These are phyloP conservation scores for Thymelicus acteon DNA, from an alignment of 2,888 invertebrate genomes.

Conservation along the genomic window DNA sequence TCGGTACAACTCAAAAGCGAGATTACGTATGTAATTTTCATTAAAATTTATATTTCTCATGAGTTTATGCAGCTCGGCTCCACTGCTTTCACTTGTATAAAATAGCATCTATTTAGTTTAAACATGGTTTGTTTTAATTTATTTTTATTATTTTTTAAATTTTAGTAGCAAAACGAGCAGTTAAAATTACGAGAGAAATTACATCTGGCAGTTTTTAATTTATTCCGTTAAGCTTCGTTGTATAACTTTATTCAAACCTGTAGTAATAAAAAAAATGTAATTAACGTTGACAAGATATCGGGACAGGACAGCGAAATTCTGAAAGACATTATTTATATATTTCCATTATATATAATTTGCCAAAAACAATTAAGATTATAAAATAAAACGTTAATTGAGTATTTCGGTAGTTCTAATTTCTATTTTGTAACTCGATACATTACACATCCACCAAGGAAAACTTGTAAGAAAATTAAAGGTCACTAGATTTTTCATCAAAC, in stretches of 20 bases:
- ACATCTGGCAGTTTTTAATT: not conserved
- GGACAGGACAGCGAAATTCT: no score
- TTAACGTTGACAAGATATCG: not conserved
- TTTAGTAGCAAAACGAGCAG: not conserved
- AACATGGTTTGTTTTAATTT: not conserved
- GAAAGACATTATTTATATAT: no score
- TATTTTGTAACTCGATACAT: no score
- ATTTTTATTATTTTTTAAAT: not conserved
- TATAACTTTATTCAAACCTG: not conserved
- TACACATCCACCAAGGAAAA: no score
- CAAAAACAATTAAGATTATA: no score
- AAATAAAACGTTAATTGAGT: no score
- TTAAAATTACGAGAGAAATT: not conserved
- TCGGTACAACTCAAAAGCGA: conserved; percentile 13
- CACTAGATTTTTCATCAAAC: no score
- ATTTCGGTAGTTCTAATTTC: no score
- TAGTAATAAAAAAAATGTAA: not conserved
- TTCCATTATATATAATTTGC: no score
- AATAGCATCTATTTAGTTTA: not conserved
- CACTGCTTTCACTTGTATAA: not conserved
- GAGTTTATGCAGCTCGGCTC: not conserved
- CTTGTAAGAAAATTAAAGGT: no score
- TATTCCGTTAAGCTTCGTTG: not conserved
- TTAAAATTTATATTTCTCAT: conserved; percentile 7
- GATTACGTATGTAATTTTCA: conserved; percentile 10